Base-by-base conservation (phyloP, 2,797 vertebrate genomes). In the Gambusia yucatana region DNA sequence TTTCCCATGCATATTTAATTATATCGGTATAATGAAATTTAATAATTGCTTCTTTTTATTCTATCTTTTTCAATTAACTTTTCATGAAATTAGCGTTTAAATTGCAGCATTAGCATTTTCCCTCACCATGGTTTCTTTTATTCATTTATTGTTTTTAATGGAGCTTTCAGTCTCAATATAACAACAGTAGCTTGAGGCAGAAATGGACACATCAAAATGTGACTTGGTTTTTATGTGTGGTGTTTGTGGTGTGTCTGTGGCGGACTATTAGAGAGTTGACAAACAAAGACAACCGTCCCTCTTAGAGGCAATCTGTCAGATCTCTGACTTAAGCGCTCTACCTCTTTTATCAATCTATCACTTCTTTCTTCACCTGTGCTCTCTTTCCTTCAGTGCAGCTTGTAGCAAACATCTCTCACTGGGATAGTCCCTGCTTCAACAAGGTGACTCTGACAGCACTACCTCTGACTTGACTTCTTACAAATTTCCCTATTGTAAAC, bases 241-340 rank as follows among this genome's bases (percentile, higher is more conserved):
- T 57, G 72, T 43, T 57, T 77, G 59, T 73, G 10, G 59, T 72
- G 63, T 77, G 76, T 72, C 82, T 72, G 83, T 86, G 87, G 88
- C 71, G 84, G 87, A 91, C 91, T 85, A 82, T 78, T 79, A 71
- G 77, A 86, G 82, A 81, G 78, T 69, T 73, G 22, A 79, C 0
- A 39, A 81, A 90, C 77, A 91, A 93, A 92, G 84, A 87, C 89
- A 93, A 92, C 91, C 88, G 90, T 93, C 92, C 73, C 78, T 91
- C 88, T 90, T 93, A 90, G 93, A 92, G 86, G 86, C 91, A 93
- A 84, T 93, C 91, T 94, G 92, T 92, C 91, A 90, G 81, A 74
- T 84, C 77, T 87, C 87, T 76, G 71, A 75, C 86, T 77, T 76
- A 76, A 76, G 82, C 22, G 72, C 81, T 85, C 85, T 81, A 84